These are phyloP conservation scores for Tholera decimalis DNA, from an alignment of 2,888 invertebrate genomes.

Conservation along the genomic window DNA sequence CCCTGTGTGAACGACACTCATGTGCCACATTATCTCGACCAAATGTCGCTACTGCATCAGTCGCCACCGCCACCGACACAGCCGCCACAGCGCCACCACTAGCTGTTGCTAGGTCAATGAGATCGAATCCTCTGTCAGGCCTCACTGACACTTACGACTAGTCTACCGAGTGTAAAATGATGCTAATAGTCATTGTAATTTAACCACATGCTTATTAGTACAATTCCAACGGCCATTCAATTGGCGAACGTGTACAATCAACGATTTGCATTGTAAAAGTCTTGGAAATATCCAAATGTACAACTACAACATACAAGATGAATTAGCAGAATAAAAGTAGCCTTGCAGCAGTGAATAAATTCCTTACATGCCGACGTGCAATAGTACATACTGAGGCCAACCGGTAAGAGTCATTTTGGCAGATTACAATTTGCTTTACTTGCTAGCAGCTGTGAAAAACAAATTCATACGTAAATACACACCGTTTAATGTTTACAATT, in stretches of 20 bases:
- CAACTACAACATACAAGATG: slow-evolving; percentile 49
- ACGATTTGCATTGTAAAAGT: slow-evolving; percentile 39
- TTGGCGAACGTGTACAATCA: slow-evolving; percentile 19
- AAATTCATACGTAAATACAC: slow-evolving; percentile 45
- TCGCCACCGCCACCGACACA: slow-evolving; percentile 24
- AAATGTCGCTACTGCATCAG: slow-evolving; percentile 60
- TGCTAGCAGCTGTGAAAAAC: slow-evolving; percentile 42
- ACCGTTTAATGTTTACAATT: slow-evolving; percentile 50
- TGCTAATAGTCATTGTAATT: slow-evolving; percentile 32
- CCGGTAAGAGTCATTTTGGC: slow-evolving; percentile 53
- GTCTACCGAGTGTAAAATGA: slow-evolving; percentile 3
- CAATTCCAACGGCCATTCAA: slow-evolving; percentile 4
- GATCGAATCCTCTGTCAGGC: slow-evolving; percentile 31
- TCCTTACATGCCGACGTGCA: slow-evolving; percentile 48
- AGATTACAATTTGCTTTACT: slow-evolving; percentile 46
- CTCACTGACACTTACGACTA: not conserved
- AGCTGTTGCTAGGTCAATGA: slow-evolving; percentile 64
- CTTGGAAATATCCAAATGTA: slow-evolving; percentile 36
- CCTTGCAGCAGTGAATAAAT: slow-evolving; percentile 59
- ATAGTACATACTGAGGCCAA: slow-evolving; percentile 36
- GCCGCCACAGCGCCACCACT: slow-evolving; percentile 28
- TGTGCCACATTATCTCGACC: slow-evolving; percentile 67
- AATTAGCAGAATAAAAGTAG: slow-evolving; percentile 51
- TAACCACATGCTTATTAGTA: slow-evolving; percentile 25
- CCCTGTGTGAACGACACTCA: slow-evolving; percentile 70